These are phyloP conservation scores for Lingula anatina DNA, from an alignment of 2,888 invertebrate genomes.

Conservation along the genomic window DNA sequence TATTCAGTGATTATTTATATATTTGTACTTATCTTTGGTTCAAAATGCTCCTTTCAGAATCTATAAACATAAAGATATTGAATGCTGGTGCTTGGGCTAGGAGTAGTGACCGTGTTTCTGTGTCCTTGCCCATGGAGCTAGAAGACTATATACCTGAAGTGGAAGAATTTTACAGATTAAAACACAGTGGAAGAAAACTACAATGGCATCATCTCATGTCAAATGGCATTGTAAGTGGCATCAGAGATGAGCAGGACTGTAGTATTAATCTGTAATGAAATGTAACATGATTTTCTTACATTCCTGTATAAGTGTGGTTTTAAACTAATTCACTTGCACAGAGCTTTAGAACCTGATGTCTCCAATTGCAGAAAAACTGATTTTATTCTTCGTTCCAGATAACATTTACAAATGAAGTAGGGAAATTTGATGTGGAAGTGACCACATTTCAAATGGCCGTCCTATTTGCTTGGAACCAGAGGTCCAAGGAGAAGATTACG, in stretches of 20 bases:
- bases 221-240: slow-evolving; percentile 75
- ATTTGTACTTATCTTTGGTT: not conserved
- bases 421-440: slow-evolving; percentile 91
- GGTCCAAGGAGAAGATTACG: slow-evolving; percentile 85
- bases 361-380: no score
- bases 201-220: slow-evolving; percentile 99
- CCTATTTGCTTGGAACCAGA: slow-evolving; percentile 96
- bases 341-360: no score
- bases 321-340: no score
- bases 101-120: slow-evolving; percentile 88
- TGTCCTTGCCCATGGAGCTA: slow-evolving; percentile 91
- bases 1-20: no score
- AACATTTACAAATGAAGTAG: slow-evolving; percentile 86
- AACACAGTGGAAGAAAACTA: slow-evolving; percentile 93
- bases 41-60: slow-evolving; percentile 40
- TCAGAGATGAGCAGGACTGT: no score
- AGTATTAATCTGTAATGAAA: no score
- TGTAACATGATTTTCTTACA: no score
- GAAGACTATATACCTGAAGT: slow-evolving; percentile 98
- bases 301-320: no score
- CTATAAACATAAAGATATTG: slow-evolving; percentile 95
- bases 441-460: slow-evolving; percentile 99
- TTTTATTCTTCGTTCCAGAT: slow-evolving; percentile 58
- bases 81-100: slow-evolving; percentile 97
- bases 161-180: slow-evolving; percentile 96